A percentile compares a stretch with the other conserved stretches of the same genome.
Evolutionary conservation across 23 tunicate genomes (phyloP).

Genomic region (Ascidia mentula): DNA sequence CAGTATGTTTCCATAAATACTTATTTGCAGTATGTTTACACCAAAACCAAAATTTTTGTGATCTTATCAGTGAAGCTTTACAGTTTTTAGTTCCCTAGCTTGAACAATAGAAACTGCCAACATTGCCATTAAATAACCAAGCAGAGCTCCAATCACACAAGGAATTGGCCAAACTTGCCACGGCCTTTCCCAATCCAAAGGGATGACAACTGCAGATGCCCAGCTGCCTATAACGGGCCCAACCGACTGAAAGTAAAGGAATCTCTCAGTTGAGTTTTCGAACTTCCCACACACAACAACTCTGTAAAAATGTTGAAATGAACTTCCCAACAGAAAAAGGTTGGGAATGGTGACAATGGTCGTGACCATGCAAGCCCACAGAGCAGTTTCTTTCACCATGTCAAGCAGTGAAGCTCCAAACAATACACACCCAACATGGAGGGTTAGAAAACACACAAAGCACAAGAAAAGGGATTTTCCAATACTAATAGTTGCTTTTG

Average conservation of each 20-base stretch:
- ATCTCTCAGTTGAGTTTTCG: constrained; percentile 19
- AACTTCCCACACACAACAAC: constrained; percentile 55
- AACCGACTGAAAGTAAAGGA: constrained; percentile 43
- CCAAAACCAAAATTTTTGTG: no score
- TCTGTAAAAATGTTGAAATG: constrained; percentile 22
- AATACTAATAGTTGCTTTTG: constrained; percentile 10
- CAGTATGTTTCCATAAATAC: no score
- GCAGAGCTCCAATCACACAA: constrained; percentile 61
- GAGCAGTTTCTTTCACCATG: constrained; percentile 49
- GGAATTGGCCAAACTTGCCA: constrained; percentile 97
- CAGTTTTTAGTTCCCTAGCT: constrained; percentile 44
- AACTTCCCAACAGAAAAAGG: constrained; percentile 54
- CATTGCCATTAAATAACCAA: constrained; percentile 49
- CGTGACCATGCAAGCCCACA: constrained; percentile 68
- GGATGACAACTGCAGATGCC: constrained; percentile 76
- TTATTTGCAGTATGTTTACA: no score
- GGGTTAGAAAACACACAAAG: constrained; percentile 30
- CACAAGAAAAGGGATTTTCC: constrained; percentile 12
- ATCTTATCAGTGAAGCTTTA: constrained; percentile 26
- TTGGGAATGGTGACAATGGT: constrained; percentile 50
- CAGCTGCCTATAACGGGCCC: constrained; percentile 69
- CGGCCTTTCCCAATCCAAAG: constrained; percentile 93
- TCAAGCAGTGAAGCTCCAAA: constrained; percentile 74
- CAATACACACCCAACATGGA: constrained; percentile 52
- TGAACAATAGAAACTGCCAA: constrained; percentile 32